Percentiles rank a stretch among this genome's conserved stretches.
phyloP scores from a whole-genome alignment of 1,140 invertebrate genomes.

The Caenorhabditis brenneri region DNA sequence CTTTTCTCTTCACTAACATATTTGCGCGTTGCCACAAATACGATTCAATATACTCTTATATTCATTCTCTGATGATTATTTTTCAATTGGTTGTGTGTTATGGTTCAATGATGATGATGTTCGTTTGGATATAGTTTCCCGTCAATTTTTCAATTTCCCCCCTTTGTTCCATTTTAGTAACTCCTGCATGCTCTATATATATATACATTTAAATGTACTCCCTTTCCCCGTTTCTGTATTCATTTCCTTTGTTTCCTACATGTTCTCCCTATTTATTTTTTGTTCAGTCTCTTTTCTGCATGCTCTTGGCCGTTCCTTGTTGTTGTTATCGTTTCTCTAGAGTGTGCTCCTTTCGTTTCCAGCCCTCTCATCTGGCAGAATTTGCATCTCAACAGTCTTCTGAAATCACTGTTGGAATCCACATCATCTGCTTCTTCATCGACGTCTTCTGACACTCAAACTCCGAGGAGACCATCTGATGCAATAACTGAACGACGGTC shows the following conservation, averaged over 20 bases:
- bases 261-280: not conserved
- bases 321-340: not conserved
- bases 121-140: slow-evolving; percentile 26
- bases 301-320: not conserved
- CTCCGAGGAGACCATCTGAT: not conserved
- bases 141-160: not conserved
- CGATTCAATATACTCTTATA: not conserved
- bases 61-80: not conserved
- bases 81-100: slow-evolving; percentile 28
- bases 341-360: slow-evolving; percentile 41
- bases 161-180: not conserved
- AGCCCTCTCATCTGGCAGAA: slow-evolving; percentile 28
- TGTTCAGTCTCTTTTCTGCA: not conserved
- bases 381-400: slow-evolving; percentile 36
- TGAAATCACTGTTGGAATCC: not conserved
- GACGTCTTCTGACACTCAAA: not conserved
- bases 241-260: not conserved
- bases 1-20: too few species aligned
- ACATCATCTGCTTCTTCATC: not conserved
- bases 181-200: too few species aligned
- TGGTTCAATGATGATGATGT: slow-evolving; percentile 35
- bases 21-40: not conserved
- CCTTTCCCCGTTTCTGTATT: not conserved
- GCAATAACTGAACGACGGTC: not conserved
- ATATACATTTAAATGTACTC: not conserved